Percentiles rank a stretch among this genome's conserved stretches.
These are phyloP conservation scores for Notothenia rossii DNA, from an alignment of 2,113 vertebrate species.

Conservation along the genomic window DNA sequence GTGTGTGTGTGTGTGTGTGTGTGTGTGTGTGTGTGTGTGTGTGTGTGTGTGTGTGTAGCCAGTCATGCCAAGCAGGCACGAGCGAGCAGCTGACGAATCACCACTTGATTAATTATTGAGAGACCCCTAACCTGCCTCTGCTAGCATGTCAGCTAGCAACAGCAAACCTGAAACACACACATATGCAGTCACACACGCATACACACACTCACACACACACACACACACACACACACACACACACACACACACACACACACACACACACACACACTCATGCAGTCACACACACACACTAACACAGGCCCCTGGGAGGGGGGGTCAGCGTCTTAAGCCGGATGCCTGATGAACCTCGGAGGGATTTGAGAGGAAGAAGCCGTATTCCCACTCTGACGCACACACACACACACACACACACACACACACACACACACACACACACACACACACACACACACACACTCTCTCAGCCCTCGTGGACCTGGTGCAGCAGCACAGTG, in stretches of 20 bases:
- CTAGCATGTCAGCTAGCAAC: slow-evolving; percentile 43
- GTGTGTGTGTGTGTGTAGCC: background rate
- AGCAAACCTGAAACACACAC: slow-evolving; percentile 16
- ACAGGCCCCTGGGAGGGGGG: slow-evolving; percentile 8
- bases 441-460: slow-evolving; percentile 11
- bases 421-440: slow-evolving; percentile 8
- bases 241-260: slow-evolving; percentile 20
- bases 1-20: background rate
- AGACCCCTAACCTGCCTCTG: slow-evolving; percentile 52
- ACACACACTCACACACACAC: slow-evolving; percentile 16
- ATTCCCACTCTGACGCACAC: slow-evolving; percentile 52
- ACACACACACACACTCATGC: background rate
- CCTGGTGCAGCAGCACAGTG: background rate
- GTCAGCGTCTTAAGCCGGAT: slow-evolving; percentile 42
- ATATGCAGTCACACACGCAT: background rate
- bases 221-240: slow-evolving; percentile 20
- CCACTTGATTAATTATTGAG: slow-evolving; percentile 75
- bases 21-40: slow-evolving; percentile 6
- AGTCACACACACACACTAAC: slow-evolving; percentile 25
- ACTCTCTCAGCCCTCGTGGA: no score
- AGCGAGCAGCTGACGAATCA: slow-evolving; percentile 71
- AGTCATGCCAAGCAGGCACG: slow-evolving; percentile 30
- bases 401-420: slow-evolving; percentile 17
- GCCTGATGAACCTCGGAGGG: slow-evolving; percentile 61
- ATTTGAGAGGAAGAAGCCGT: slow-evolving; percentile 59